These are phyloP conservation scores for Trissonchulus latispiculum DNA, from an alignment of 2,888 invertebrate species.

Conservation along the genomic window DNA sequence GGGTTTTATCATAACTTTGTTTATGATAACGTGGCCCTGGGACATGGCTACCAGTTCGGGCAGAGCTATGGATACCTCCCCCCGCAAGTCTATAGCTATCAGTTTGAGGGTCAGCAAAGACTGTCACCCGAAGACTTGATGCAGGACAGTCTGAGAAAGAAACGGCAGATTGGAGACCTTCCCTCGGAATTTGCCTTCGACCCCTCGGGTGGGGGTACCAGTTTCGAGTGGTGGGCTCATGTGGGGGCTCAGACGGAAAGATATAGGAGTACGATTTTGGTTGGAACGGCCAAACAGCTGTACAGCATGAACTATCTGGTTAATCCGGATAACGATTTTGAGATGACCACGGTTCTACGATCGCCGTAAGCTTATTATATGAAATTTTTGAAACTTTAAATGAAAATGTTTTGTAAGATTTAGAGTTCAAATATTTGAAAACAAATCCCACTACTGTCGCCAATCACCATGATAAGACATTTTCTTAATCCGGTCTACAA, in stretches of 20 bases:
- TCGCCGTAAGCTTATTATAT: constrained; percentile 66
- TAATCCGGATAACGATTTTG: constrained; percentile 92
- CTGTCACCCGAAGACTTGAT: too few relatives aligned
- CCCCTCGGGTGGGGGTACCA: too few relatives aligned
- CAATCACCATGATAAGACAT: too few relatives aligned
- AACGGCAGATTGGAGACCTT: background rate
- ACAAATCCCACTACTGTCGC: too few relatives aligned
- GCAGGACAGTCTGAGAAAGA: background rate
- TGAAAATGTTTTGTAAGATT: too few relatives aligned
- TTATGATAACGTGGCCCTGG: constrained; percentile 55
- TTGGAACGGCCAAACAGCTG: constrained; percentile 85
- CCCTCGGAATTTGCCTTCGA: too few relatives aligned
- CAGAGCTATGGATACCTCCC: constrained; percentile 30
- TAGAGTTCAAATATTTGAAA: too few relatives aligned
- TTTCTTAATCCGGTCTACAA: too few relatives aligned
- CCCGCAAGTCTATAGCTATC: background rate
- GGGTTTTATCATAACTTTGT: constrained; percentile 84
- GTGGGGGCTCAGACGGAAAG: constrained; percentile 38
- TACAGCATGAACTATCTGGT: constrained; percentile 89
- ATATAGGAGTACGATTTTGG: constrained; percentile 63
- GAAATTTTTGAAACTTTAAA: too few relatives aligned
- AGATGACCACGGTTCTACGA: constrained; percentile 68
- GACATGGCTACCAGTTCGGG: constrained; percentile 41
- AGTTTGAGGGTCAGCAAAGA: background rate
- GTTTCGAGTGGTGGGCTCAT: constrained; percentile 44